Base-by-base conservation (phyloP, 23 tunicate genomes). In the Ascidia mentula region DNA sequence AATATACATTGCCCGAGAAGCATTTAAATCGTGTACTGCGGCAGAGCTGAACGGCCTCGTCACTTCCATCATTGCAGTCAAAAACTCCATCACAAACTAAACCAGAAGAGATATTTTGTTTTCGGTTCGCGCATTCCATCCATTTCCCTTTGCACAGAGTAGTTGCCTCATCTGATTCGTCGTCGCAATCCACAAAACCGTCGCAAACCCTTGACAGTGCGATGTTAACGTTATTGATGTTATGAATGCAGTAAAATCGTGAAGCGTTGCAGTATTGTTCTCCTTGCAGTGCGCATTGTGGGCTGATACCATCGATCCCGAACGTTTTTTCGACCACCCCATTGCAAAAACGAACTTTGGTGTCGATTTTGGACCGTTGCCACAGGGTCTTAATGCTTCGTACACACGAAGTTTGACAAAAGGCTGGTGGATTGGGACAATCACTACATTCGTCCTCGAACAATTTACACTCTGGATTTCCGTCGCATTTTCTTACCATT, bases 371-470 rank as follows among this genome's bases (percentile, higher is more conserved):
- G 13, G 1, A 9, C 28, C 24, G 22, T 53, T 53, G 22, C 65
- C 65, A 53, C 7, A 5, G 22, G 65, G 4, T 9, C 24, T 9
- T 53, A 9, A 53, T 53, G 22, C 24, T 28, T 20, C 24, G 7
- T 26, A 53, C 65, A 9, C 65, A 53, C 4, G 65, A 9, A 9
- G 22, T 26, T 26, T 6, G 4, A 53, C 65, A 53, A 53, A 53
- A 53, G 22, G 65, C 65, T 26, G 65, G 28, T 9, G 65, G 65
- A 1, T 53, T 6, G 22, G 7, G 28, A 53, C 65, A 53, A 20
- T 26, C 65, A 42, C 15, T 15, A 53, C 65, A 53, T 53, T 53
- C 65, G 65, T 53, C 65, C 65, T 53, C 65, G 13, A 53, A 53
- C 24, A 53, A 53, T 3, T 20, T 26, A 9, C 65, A 53, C 24